A percentile compares a stretch with the other conserved stretches of the same genome.
Conservation (phyloP, 2,888 invertebrate genomes). For the Archips xylosteana region DNA sequence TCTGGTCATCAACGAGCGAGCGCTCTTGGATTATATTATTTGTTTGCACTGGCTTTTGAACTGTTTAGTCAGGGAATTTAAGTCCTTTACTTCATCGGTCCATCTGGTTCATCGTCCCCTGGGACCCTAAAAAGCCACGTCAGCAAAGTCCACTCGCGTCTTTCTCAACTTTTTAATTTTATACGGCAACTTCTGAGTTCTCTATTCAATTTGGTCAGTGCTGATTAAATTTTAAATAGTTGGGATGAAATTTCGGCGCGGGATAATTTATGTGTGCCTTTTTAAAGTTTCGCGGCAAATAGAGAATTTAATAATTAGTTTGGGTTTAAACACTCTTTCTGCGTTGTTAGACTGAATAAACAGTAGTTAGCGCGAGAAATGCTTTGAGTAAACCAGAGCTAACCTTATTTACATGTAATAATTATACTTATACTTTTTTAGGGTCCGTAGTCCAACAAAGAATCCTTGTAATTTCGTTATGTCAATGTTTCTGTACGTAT, state of each 20-base stretch:
- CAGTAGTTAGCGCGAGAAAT: neutral
- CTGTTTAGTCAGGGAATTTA: too few relatives aligned
- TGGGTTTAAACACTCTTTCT: neutral
- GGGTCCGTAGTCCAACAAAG: too few relatives aligned
- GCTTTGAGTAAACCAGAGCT: neutral
- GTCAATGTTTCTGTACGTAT: too few relatives aligned
- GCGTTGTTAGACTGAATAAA: neutral
- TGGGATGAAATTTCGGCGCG: conserved; percentile 47
- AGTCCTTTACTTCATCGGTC: too few relatives aligned
- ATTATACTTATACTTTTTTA: too few relatives aligned
- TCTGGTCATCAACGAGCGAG: too few relatives aligned
- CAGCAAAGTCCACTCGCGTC: conserved; percentile 43
- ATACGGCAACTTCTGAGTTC: conserved; percentile 43
- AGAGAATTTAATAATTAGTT: conserved; percentile 14
- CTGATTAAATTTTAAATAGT: conserved; percentile 62
- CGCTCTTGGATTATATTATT: too few relatives aligned
- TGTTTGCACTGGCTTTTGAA: too few relatives aligned
- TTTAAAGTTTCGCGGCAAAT: conserved; percentile 19
- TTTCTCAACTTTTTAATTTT: conserved; percentile 56
- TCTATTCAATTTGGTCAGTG: conserved; percentile 41
- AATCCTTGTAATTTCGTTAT: too few relatives aligned
- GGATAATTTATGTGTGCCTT: conserved; percentile 44
- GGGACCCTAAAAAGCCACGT: conserved; percentile 34
- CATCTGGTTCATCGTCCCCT: too few relatives aligned
- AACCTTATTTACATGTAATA: neutral